Base-by-base conservation (phyloP, 2,888 invertebrate genomes). In the Margaritifera margaritifera region DNA sequence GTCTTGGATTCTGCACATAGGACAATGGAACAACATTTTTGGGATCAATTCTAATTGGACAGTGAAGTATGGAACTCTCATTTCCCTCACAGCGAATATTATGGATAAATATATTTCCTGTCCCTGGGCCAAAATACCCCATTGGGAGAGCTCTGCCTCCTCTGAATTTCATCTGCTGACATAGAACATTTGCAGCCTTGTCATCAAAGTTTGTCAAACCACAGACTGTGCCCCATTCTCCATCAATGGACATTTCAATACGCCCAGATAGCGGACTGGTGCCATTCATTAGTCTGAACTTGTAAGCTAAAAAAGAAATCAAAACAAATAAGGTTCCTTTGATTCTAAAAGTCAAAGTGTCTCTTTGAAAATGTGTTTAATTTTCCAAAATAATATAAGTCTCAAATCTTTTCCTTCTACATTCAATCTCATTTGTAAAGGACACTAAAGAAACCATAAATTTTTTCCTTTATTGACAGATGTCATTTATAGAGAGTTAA, bases 181-280 rank as follows among this genome's bases (percentile, higher is more conserved):
- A 86, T 15, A 86, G 70, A 0, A 95, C 94, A 79, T 76, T 74
- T 0, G 94, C 94, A 79, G 94, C 93, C 42, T 90, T 91, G 74
- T 94, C 88, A 24, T 93, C 93, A 84, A 94, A 94, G 79, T 92
- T 92, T 77, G 78, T 67, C 5, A 94, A 94, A 81, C 94, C 94
- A 86, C 95, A 95, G 6, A 95, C 92, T 70, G 93, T 93, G 0
- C 95, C 94, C 93, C 93, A 94, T 74, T 91, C 91, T 1, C 93
- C 93, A 72, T 90, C 88, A 92, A 94, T 92, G 89, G 92, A 93
- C 6, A 95, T 92, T 91, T 94, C 94, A 15, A 95, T 89, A n/a
- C 81, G 76, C 15, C 82, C 82, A 15, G 77, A 77, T 65, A 76
- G 66, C 27, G 61, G 64, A 52, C 66, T 71, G n/a, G 74, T 77